Percentiles rank a stretch among this genome's conserved stretches.
These are phyloP conservation scores for Monopterus albus DNA, from an alignment of 2,113 vertebrate species.

Conservation along the genomic window DNA sequence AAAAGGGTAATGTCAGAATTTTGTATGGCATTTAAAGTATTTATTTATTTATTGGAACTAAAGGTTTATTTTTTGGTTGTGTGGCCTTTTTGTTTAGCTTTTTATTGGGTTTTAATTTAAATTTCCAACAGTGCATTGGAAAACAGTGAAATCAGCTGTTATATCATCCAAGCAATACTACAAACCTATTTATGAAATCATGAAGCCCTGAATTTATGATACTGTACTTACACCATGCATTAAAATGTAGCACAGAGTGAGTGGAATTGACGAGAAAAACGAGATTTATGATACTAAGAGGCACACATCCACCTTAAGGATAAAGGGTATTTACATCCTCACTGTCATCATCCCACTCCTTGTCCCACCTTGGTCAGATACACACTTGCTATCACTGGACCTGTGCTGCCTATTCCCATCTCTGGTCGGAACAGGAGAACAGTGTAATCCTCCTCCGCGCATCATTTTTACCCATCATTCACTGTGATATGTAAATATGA, in stretches of 20 bases:
- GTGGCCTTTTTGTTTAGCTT: constrained; percentile 74
- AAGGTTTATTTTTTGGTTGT: constrained; percentile 77
- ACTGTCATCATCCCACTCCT: constrained; percentile 69
- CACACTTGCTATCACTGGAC: constrained; percentile 56
- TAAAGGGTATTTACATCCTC: constrained; percentile 64
- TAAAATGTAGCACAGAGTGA: constrained; percentile 76
- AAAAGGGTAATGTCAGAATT: constrained; percentile 79
- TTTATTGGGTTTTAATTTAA: constrained; percentile 51
- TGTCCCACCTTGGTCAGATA: constrained; percentile 61
- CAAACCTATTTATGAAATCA: constrained; percentile 58
- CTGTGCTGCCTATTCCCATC: constrained; percentile 71
- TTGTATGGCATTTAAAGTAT: constrained; percentile 83
- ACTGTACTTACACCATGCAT: constrained; percentile 64
- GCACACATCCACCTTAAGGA: too few relatives aligned
- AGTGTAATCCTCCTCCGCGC: constrained; percentile 53
- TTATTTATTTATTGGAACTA: constrained; percentile 84
- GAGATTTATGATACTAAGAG: too few relatives aligned
- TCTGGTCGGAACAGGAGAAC: constrained; percentile 60
- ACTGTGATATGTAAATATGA: constrained; percentile 86
- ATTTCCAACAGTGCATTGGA: constrained; percentile 59
- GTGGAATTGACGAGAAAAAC: constrained; percentile 43
- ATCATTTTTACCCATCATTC: constrained; percentile 74
- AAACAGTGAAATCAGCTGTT: constrained; percentile 65
- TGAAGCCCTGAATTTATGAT: constrained; percentile 60
- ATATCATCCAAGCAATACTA: constrained; percentile 80